A percentile compares a stretch with the other conserved stretches of the same genome.
phyloP scores from a whole-genome alignment of 1,140 invertebrate genomes.

The Papilio polytes region DNA sequence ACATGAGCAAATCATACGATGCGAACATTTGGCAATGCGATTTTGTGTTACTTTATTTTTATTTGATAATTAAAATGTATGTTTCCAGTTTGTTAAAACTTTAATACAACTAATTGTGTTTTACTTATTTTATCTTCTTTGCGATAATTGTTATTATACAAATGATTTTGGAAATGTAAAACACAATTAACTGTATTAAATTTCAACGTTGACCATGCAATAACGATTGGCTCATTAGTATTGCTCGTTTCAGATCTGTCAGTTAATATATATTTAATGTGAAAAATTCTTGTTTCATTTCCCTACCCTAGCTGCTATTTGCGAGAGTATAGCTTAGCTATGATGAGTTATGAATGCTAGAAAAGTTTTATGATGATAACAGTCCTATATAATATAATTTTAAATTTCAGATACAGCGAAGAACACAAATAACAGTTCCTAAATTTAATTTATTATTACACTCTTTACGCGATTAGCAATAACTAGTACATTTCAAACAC shows the following conservation, averaged over 20 bases:
- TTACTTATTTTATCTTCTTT: neutral
- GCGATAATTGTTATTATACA: neutral
- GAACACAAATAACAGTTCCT: neutral
- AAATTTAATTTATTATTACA: neutral
- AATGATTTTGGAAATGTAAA: neutral
- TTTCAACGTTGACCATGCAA: neutral
- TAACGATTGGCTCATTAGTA: slow-evolving; percentile 35
- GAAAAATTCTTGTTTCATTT: slow-evolving; percentile 78
- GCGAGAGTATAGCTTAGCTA: slow-evolving; percentile 54
- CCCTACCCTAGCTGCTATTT: slow-evolving; percentile 47
- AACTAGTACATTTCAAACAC: neutral
- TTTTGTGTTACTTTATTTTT: slow-evolving; percentile 23
- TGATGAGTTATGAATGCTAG: neutral
- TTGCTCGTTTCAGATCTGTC: slow-evolving; percentile 73
- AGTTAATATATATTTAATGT: slow-evolving; percentile 82
- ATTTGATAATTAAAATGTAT: neutral
- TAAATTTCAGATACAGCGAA: neutral
- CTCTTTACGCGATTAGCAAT: neutral
- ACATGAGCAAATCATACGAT: slow-evolving; percentile 30
- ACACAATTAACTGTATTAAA: slow-evolving; percentile 27
- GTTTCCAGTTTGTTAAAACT: neutral
- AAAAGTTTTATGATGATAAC: neutral
- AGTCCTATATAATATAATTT: neutral
- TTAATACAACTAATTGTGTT: slow-evolving; percentile 29
- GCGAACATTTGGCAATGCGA: slow-evolving; percentile 35